Evolutionary conservation across 2,113 vertebrate species (phyloP).

Genomic region (Spheniscus mendiculus): DNA sequence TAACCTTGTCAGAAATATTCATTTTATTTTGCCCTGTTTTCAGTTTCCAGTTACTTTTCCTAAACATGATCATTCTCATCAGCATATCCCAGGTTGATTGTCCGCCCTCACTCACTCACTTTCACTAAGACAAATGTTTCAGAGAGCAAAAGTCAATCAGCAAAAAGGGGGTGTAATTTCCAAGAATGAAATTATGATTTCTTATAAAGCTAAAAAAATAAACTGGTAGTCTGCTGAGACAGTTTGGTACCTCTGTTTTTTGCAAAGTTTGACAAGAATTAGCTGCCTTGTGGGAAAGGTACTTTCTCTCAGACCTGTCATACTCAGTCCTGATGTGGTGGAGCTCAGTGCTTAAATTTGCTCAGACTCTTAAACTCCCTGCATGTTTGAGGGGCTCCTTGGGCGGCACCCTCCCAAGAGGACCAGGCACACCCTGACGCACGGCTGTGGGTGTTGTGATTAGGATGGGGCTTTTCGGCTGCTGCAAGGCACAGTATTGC

Average conservation of each 20-base stretch:
- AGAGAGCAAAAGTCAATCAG: neutral
- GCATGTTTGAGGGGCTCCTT: accelerated
- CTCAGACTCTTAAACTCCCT: neutral
- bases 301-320: neutral
- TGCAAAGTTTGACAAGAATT: neutral
- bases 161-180: neutral
- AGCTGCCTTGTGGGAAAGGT: neutral
- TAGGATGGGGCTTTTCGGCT: neutral
- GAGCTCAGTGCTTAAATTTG: neutral
- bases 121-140: neutral
- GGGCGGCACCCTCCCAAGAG: neutral
- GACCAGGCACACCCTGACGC: neutral
- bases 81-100: neutral
- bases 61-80: neutral
- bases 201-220: neutral
- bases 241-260: neutral
- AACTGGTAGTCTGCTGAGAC: neutral
- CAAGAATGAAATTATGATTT: neutral
- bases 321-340: neutral
- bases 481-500: neutral
- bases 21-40: neutral
- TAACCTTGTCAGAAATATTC: neutral
- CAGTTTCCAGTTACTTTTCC: neutral
- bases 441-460: neutral
- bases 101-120: neutral